Percentiles rank a stretch among this genome's conserved stretches.
These are phyloP conservation scores for Paramormyrops hopkinsi DNA, from an alignment of 2,797 vertebrate species.

Conservation along the genomic window DNA sequence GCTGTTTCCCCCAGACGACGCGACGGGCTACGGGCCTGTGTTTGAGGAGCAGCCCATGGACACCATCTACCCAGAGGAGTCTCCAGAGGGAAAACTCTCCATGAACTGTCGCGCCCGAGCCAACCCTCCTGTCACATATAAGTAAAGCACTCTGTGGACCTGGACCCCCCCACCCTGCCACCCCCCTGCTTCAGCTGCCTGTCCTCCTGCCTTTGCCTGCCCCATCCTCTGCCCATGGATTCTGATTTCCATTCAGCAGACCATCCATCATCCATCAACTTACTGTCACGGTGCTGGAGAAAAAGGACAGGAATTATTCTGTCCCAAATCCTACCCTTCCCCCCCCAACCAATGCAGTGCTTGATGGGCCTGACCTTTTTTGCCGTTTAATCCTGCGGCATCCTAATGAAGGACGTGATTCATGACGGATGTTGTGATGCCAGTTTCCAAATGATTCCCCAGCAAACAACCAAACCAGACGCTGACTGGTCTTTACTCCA, in stretches of 20 bases:
- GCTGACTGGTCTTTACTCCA: background rate
- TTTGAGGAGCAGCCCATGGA: constrained; percentile 97
- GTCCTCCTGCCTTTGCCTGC: background rate
- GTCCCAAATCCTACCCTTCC: background rate
- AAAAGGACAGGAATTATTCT: background rate
- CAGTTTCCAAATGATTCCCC: background rate
- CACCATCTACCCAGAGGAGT: constrained; percentile 90
- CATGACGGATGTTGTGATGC: background rate
- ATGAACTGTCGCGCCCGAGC: constrained; percentile 93
- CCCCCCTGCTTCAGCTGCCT: no score
- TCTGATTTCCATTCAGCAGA: background rate
- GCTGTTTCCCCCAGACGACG: constrained; percentile 68
- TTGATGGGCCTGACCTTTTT: background rate
- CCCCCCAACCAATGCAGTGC: background rate
- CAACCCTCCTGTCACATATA: constrained; percentile 83
- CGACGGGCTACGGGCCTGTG: constrained; percentile 89
- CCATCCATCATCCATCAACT: background rate
- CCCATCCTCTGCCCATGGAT: background rate
- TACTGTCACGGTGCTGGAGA: background rate
- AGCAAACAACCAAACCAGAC: background rate
- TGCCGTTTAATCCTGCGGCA: background rate
- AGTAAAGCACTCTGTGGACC: constrained; percentile 52
- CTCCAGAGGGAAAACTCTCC: constrained; percentile 84
- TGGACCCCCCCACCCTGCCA: no score
- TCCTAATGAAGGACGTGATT: background rate